phyloP scores from a whole-genome alignment of 2,888 invertebrate genomes.

The Lithodes maja region DNA sequence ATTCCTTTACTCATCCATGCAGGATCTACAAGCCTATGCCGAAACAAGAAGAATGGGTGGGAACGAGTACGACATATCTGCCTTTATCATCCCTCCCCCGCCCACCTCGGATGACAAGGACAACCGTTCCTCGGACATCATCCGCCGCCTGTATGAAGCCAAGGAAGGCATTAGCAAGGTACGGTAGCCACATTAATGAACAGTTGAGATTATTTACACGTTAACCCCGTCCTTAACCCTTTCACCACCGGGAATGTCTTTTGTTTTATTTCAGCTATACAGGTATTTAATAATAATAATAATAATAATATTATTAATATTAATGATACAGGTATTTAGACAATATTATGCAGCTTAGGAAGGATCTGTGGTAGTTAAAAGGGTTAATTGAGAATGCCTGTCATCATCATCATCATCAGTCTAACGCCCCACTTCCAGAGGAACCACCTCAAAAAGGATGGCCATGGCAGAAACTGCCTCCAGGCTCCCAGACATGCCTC shows the following conservation, averaged over 20 bases:
- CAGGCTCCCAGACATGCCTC: too few species aligned
- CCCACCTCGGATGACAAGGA: conserved; percentile 59
- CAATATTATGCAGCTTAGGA: too few species aligned
- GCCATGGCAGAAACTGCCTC: too few species aligned
- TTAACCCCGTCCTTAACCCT: background rate
- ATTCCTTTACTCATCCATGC: background rate
- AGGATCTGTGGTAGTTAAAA: too few species aligned
- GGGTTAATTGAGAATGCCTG: background rate
- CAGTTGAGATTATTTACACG: background rate
- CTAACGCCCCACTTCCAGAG: too few species aligned
- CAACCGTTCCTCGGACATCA: conserved; percentile 67
- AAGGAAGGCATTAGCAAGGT: conserved; percentile 68
- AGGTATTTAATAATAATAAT: too few species aligned
- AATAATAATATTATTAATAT: too few species aligned
- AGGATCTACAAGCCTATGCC: conserved; percentile 77
- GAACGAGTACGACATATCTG: conserved; percentile 83
- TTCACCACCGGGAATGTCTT: background rate
- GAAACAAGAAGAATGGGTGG: conserved; percentile 45
- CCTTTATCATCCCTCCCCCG: conserved; percentile 83
- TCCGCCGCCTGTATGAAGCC: conserved; percentile 65
- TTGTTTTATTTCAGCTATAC: background rate
- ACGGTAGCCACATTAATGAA: background rate
- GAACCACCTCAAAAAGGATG: too few species aligned
- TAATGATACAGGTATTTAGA: background rate
- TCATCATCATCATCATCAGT: background rate